Evolutionary conservation across 2,113 vertebrate species (phyloP), one percentile per base, ranked within the genome.

Genomic region (Passer domesticus): DNA sequence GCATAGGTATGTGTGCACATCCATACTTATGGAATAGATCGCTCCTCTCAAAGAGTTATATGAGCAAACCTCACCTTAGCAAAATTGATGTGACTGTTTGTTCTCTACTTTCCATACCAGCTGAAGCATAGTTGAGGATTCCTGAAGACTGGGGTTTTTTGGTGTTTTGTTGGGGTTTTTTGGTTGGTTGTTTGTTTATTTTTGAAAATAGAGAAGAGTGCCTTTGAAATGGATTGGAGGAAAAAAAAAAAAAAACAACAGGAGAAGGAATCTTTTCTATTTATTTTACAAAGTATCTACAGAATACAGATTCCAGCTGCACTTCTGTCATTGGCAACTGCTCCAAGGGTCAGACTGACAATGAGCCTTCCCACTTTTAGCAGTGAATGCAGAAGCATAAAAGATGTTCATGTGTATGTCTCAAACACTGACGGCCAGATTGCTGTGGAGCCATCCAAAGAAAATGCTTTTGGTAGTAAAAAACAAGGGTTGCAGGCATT

Each of bases 281-380:
- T 72, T 72, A 23, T 59, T 72, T 72, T 64, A 50, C 30, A 58
- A 88, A 73, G 4, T 35, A 33, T 44, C 7, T 68, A 10, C 27
- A 39, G 27, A 60, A 1, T 23, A 3, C 9, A 13, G 53, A 37
- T 6, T 75, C 18, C 3, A 6, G 2, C 9, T 67, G 9, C 7
- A 13, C 25, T 84, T 39, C 20, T 39, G 13, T 59, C 35, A 44
- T 30, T 83, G 72, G 7, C 15, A 63, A 19, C 8, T 43, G 4
- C 15, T 56, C 25, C 33, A 76, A 70, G 18, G 5, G 12, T 62
- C 30, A 55, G 21, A 33, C 1, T 62, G 12, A 60, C 82, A 68
- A 43, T 1, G 2, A 72, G 16, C 8, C 43, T 83, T 83, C 35
- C 8, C 9, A 31, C 15, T 80, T 77, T 66, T 27, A 72, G 19